Evolutionary conservation across 2,113 vertebrate genomes (phyloP), one percentile per base, ranked within the genome.

Genomic region (Lanius collurio): DNA sequence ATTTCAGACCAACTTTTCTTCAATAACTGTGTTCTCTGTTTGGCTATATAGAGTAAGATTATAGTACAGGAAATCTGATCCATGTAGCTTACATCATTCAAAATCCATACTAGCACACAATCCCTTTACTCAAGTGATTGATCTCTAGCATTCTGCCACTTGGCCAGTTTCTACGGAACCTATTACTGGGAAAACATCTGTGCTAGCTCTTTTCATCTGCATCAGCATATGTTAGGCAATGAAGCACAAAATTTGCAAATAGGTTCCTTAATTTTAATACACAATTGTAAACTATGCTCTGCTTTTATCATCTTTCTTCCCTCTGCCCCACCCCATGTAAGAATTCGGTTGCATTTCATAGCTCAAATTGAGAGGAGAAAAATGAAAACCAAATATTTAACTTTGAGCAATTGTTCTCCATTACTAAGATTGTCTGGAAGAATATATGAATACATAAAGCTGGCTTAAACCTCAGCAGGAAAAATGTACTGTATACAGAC

Each of bases 191-290:
- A 92, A 96, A 93, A 91, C 47, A 44, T 49, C 69, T 87, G 63
- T 74, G n/a, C 20, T 85, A 57, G 35, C 7, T 91, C 53, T 79
- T 95, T 96, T 84, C 46, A 12, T 91, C 42, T 85, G 49, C 52
- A 93, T 88, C 57, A 96, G 64, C 93, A 94, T 89, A 70, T 90
- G 39, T 46, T 92, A 65, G 57, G 46, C 80, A 97, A 74, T 74
- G 90, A 98, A 94, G 81, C 86, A 95, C 23, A 95, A 86, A 92
- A 96, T 93, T 90, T 96, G 78, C 39, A 96, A 96, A 95, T 77
- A 46, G 35, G 70, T 84, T 52, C n/a, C 50, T 90, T 96, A 91
- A 96, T 97, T 95, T 93, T 80, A 93, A 83, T 78, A 83, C 16
- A 57, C 18, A 95, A 46, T 92, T 83, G 31, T 83, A 89, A 96